These are phyloP conservation scores for Galaxias olidus DNA, from an alignment of 2,797 vertebrate species.

Conservation along the genomic window DNA sequence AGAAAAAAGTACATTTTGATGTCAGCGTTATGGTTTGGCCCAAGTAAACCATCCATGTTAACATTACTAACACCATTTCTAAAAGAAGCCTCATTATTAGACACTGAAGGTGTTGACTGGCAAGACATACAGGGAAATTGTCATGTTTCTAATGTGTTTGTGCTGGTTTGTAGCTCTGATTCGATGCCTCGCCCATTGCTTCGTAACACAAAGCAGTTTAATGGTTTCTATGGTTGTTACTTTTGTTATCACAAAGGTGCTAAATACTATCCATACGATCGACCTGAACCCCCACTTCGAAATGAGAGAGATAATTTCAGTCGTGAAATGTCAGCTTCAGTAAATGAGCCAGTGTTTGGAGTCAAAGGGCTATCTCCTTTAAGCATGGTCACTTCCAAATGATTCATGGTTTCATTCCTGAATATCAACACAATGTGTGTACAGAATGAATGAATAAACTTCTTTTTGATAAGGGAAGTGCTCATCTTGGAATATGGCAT, in stretches of 20 bases:
- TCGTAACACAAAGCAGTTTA: conserved; percentile 37
- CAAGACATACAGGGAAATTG: conserved; percentile 6
- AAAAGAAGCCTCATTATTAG: conserved; percentile 13
- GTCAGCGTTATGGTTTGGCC: conserved; percentile 32
- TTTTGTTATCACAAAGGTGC: conserved; percentile 35
- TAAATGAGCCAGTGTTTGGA: too few species aligned
- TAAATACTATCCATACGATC: conserved; percentile 15
- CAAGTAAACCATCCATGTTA: conserved; percentile 30
- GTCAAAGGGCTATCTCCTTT: conserved; percentile 31
- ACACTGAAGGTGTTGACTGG: conserved; percentile 14
- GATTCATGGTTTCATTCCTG: conserved; percentile 38
- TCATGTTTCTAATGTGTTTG: too few species aligned
- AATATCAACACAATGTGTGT: too few species aligned
- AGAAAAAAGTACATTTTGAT: conserved; percentile 28
- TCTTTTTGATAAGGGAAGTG: too few species aligned
- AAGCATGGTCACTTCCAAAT: conserved; percentile 31
- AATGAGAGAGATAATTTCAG: conserved; percentile 30
- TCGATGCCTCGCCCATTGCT: conserved; percentile 24
- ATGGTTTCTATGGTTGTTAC: conserved; percentile 36
- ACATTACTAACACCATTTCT: conserved; percentile 35
- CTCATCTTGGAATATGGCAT: too few species aligned
- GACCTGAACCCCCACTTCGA: conserved; percentile 19
- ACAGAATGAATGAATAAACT: too few species aligned
- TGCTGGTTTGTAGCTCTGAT: conserved; percentile 28
- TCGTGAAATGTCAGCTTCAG: conserved; percentile 36